Evolutionary conservation across 2,888 invertebrate species (phyloP), one percentile per base, ranked within the genome.

Genomic region (Luperina testacea): DNA sequence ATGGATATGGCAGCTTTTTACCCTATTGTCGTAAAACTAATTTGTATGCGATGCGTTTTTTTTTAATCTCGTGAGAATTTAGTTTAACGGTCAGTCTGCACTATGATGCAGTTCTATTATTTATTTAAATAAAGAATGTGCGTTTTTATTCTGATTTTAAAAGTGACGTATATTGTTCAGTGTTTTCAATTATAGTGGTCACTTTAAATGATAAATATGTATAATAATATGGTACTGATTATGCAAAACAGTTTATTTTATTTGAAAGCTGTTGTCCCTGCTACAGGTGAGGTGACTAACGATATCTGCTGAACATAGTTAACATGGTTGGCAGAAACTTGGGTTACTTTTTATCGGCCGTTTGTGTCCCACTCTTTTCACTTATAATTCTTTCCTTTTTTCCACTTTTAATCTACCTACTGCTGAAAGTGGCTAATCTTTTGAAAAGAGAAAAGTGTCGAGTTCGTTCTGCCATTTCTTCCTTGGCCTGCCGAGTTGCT

Each of bases 21-120:
- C 64, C 69, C 81, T 77, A 82, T 87, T 89, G 89, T 90, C 72
- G 74, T 89, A 88, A 84, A 88, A 83, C 87, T 92, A 92, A 92
- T 92, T 91, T 91, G 90, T 90, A 84, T 83, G 76, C 69, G 83
- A 89, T 87, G 86, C 83, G 57, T 65, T 1, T 27, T 48, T n/a
- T 72, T 77, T 80, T 75, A 73, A 84, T 89, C 88, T 88, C 91
- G 90, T 92, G 92, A 90, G 92, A 92, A 87, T 81, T 70, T 70
- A 78, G 20, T 76, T 75, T 82, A 88, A 88, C 88, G 85, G 89
- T 87, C 89, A 85, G 59, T 76, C 65, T 84, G 76, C 77, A 71
- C 45, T 80, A 42, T 80, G 67, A 32, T 77, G 71, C 72, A 70
- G 64, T 80, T 80, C 57, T 86, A 72, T 72, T 80, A 82, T 82